A percentile compares a stretch with the other conserved stretches of the same genome.
Evolutionary conservation across 2,888 invertebrate genomes (phyloP).

Genomic region (Megamerina dolium): DNA sequence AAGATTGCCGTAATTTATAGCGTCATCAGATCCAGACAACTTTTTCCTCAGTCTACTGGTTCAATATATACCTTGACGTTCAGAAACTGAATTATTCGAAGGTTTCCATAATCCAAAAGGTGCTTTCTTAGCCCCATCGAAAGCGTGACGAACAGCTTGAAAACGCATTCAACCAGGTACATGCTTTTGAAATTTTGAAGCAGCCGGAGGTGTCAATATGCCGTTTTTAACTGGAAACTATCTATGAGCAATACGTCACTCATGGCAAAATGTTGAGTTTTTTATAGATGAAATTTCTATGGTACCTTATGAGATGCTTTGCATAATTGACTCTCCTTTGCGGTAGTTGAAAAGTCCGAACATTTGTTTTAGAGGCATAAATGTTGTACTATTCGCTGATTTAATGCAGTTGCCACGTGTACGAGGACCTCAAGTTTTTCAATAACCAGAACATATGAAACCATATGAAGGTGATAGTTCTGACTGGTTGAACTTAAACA

Average conservation of each 20-base stretch:
- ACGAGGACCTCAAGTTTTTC: constrained; percentile 9
- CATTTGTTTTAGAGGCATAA: constrained; percentile 3
- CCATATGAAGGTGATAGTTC: background rate
- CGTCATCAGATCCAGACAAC: background rate
- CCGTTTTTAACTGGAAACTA: constrained; percentile 3
- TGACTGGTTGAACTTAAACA: constrained; percentile 5
- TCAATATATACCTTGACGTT: background rate
- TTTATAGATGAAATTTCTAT: constrained; percentile 10
- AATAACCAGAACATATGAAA: constrained; percentile 5
- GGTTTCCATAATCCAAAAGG: background rate
- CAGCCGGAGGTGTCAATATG: background rate
- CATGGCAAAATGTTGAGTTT: constrained; percentile 6
- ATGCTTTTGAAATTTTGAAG: background rate
- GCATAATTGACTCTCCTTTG: constrained; percentile 6
- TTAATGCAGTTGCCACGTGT: constrained; percentile 1
- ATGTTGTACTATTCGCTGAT: constrained; percentile 1
- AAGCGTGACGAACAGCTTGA: background rate
- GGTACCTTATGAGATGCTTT: constrained; percentile 7
- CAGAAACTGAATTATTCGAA: background rate
- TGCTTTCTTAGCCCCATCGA: background rate
- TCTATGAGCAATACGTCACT: background rate
- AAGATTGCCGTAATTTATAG: background rate
- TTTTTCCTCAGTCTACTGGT: background rate
- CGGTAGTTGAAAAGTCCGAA: background rate
- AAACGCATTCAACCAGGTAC: background rate